Conservation (phyloP, 2,797 vertebrate genomes). For the Danionella dracula region DNA sequence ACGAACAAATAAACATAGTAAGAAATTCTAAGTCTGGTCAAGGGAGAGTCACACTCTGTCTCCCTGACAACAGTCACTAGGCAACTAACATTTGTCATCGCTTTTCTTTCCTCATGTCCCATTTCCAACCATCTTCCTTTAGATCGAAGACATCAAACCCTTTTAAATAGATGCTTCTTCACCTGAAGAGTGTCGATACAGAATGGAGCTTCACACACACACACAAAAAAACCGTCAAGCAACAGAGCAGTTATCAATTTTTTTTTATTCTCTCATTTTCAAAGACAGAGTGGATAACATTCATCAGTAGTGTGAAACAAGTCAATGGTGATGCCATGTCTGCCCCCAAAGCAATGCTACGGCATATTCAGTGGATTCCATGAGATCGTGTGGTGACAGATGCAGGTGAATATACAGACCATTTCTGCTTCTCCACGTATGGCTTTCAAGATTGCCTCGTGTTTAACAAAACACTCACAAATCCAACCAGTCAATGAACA, state of each 20-base stretch:
- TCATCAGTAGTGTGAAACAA: constrained; percentile 53
- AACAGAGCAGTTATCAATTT: constrained; percentile 20
- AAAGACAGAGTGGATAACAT: constrained; percentile 54
- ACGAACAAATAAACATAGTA: constrained; percentile 57
- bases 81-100: constrained; percentile 75
- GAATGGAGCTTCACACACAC: background rate
- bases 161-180: constrained; percentile 48
- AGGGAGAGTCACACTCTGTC: constrained; percentile 65
- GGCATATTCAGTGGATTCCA: constrained; percentile 1
- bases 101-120: constrained; percentile 53
- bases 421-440: background rate
- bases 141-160: constrained; percentile 52
- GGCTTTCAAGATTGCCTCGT: background rate
- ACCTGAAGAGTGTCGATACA: constrained; percentile 20
- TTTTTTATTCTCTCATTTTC: constrained; percentile 45
- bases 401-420: constrained; percentile 29
- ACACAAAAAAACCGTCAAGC: background rate
- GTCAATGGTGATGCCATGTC: constrained; percentile 44
- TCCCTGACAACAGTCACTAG: constrained; percentile 77
- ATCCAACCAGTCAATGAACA: background rate
- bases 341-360: constrained; percentile 42
- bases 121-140: constrained; percentile 48
- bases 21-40: constrained; percentile 59
- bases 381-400: constrained; percentile 2
- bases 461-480: background rate